Conservation (phyloP, 2,797 vertebrate genomes). For the Okamejei kenojei region DNA sequence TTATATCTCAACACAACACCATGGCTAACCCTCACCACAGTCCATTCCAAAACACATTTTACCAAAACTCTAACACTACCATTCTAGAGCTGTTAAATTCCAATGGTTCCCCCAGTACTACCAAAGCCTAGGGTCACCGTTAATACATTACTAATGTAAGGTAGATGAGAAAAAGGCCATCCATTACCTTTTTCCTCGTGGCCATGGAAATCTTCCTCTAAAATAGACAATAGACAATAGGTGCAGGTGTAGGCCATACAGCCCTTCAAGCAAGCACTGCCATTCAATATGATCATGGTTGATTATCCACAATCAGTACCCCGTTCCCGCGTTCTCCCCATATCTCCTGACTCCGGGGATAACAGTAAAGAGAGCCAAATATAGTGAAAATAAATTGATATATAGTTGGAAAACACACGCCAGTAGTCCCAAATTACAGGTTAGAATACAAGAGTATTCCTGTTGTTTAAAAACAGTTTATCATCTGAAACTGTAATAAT, state of each 20-base stretch:
- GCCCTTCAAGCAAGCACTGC: no score
- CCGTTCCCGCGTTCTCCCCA: no score
- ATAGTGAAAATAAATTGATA: neutral
- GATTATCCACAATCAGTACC: no score
- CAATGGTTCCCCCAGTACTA: neutral
- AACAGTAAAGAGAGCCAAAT: neutral
- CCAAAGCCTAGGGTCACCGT: neutral
- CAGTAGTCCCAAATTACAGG: neutral
- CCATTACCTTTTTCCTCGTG: neutral
- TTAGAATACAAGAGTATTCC: neutral
- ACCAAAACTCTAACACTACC: neutral
- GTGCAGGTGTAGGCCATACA: no score
- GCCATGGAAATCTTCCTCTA: neutral
- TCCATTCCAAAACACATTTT: neutral
- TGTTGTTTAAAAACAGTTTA: neutral
- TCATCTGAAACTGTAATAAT: neutral
- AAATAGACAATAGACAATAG: no score
- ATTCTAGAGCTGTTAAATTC: neutral
- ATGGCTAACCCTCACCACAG: neutral
- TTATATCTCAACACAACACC: neutral
- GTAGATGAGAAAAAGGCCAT: neutral
- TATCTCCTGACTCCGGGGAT: no score
- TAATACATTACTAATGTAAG: neutral
- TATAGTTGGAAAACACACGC: neutral
- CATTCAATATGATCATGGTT: no score